Base-by-base conservation (phyloP, 1,140 invertebrate species). In the Polyergus mexicanus region DNA sequence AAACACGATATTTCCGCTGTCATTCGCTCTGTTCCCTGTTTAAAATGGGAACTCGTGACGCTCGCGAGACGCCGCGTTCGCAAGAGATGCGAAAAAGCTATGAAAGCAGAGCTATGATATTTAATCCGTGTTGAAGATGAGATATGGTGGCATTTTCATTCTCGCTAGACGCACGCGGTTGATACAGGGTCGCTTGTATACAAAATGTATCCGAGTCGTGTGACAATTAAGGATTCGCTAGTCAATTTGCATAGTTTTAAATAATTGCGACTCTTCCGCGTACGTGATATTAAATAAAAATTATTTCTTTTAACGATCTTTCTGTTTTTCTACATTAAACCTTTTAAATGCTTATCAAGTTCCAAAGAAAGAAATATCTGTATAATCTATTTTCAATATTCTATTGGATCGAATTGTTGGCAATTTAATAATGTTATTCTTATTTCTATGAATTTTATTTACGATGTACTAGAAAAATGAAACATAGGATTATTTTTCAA, bases 1-100 rank as follows among this genome's bases (percentile, higher is more conserved):
- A 83, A 83, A 83, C 8, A 38, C 68, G 38, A 72, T 72, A 83
- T 83, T 83, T 83, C 38, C 68, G 56, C 25, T 74, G 68, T 32
- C 78, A 54, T 72, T 72, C 78, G 78, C 38, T 81, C 35, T 51
- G 16, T 38, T 69, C 63, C 32, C n/a, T 54, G 13, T 38, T 72
- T 58, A 41, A 74, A 72, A 71, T 38, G 38, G 25, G 13, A 7
- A 54, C 41, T 51, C 25, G 38, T 72, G 35, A 47, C 68, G 47
- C 22, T 41, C 56, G 77, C 22, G 35, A 83, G 78, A 83, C 54
- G 41, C 13, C 68, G 5, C 13, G 38, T 47, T 19, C 28, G 25
- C 68, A 72, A 74, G 54, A 60, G 68, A 72, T 19, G 25, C 38
- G 62, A 74, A 72, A 80, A 83, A 60, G 28, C 60, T 35, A 44